Percentiles rank a stretch among this genome's conserved stretches.
These are phyloP conservation scores for Paedocypris sp. DNA, from an alignment of 2,113 vertebrate genomes.

Conservation along the genomic window DNA sequence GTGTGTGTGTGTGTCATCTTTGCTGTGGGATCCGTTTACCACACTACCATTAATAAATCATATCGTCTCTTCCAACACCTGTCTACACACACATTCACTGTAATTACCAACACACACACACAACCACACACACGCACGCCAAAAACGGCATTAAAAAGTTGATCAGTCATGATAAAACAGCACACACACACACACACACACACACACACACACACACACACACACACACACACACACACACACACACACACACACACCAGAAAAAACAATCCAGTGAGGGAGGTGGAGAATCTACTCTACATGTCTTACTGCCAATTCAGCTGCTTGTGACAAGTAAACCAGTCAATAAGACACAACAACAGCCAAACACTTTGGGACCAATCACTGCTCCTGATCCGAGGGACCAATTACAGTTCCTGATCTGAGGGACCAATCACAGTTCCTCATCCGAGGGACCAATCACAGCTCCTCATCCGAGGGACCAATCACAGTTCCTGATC, in stretches of 20 bases:
- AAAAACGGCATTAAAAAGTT: background rate
- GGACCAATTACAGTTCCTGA: slow-evolving; percentile 23
- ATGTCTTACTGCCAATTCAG: too few relatives aligned
- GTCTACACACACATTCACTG: slow-evolving; percentile 17
- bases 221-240: too few relatives aligned
- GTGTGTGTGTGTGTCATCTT: slow-evolving; percentile 6
- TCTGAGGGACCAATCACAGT: slow-evolving; percentile 12
- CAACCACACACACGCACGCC: background rate
- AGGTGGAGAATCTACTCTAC: too few relatives aligned
- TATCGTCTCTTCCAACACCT: slow-evolving; percentile 16
- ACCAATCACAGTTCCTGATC: too few relatives aligned
- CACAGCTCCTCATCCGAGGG: too few relatives aligned
- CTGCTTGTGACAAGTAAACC: slow-evolving; percentile 8
- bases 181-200: too few relatives aligned
- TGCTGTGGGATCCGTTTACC: slow-evolving; percentile 20
- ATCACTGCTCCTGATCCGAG: too few relatives aligned
- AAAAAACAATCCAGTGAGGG: too few relatives aligned
- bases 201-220: too few relatives aligned
- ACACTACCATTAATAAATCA: slow-evolving; percentile 20
- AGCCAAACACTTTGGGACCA: slow-evolving; percentile 1
- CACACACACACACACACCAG: too few relatives aligned
- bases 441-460: too few relatives aligned
- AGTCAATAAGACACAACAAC: slow-evolving; percentile 13
- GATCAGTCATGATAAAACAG: too few relatives aligned
- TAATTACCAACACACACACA: slow-evolving; percentile 22